Base-by-base conservation (phyloP, 2,888 invertebrate species). In the Torymus aiolomorphi region DNA sequence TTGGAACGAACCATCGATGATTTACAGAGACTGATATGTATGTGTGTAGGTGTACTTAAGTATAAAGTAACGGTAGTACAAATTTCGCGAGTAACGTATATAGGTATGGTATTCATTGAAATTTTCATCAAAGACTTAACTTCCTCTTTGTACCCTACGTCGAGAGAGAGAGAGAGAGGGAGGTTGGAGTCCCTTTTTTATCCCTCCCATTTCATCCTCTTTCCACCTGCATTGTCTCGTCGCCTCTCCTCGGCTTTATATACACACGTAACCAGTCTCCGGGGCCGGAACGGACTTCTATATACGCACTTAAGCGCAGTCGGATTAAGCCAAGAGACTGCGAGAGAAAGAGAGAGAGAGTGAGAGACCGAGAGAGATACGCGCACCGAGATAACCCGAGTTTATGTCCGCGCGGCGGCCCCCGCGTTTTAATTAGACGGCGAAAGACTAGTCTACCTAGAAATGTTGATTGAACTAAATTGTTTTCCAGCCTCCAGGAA, bases 391-490 rank as follows among this genome's bases (percentile, higher is more conserved):
- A 88, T 90, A 90, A 89, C 86, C 86, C 82, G 87, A 89, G 88
- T 90, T 90, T 89, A 90, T 88, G 87, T 86, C 86, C 87, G 85
- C 84, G 82, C 84, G 86, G 85, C 16, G n/a, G 66, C 51, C 42
- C 84, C 31, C 31, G 31, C 31, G 87, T 87, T 90, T 90, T 90
- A 90, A 90, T 90, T 90, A 90, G 89, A 89, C 87, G 89, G 86
- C 86, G 86, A 75, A 61, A 62, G 67, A 59, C 65, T 67, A 31
- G 62, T 13, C 49, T 85, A 86, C 86, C 86, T 87, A 85, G 88
- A 89, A 89, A 89, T 89, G 89, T 89, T 90, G 89, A 90, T 90
- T 90, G 90, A 89, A 88, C 90, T 89, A 90, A 90, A 90, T 90
- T 90, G 90, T 90, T 89, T 89, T 88, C 88, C 85, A 59, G 82